A percentile compares a stretch with the other conserved stretches of the same genome.
These are phyloP conservation scores for Deroplatys truncata DNA, from an alignment of 2,888 invertebrate genomes.

Conservation along the genomic window DNA sequence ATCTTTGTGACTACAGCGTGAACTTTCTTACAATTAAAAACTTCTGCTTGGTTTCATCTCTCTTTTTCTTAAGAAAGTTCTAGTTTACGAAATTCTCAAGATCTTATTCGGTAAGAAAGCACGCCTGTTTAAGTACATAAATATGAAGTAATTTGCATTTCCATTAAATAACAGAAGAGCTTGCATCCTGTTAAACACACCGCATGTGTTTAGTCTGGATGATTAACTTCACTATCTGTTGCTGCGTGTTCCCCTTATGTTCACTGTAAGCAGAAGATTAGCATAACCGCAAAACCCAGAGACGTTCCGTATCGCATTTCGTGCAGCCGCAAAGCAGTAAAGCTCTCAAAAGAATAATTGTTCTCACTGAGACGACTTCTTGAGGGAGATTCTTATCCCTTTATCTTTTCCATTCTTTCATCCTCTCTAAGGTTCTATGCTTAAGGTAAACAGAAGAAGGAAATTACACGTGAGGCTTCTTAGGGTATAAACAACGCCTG, in stretches of 20 bases:
- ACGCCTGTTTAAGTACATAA: background rate
- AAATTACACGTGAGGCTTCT: background rate
- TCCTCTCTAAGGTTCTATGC: background rate
- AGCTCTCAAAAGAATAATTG: background rate
- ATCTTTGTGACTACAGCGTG: too few relatives aligned
- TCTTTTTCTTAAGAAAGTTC: too few relatives aligned
- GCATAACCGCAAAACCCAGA: background rate
- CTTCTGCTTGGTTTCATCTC: too few relatives aligned
- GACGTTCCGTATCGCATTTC: background rate
- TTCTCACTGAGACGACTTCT: background rate
- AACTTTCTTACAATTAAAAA: too few relatives aligned
- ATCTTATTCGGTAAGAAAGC: too few relatives aligned
- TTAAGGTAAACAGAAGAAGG: background rate
- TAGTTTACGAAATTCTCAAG: too few relatives aligned
- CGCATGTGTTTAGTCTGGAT: background rate
- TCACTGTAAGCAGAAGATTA: background rate
- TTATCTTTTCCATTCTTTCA: background rate
- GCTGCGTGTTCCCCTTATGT: background rate
- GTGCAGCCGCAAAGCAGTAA: background rate
- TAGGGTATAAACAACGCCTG: too few relatives aligned
- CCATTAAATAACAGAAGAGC: background rate
- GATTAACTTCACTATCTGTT: background rate
- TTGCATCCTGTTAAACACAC: background rate
- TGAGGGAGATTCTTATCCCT: background rate
- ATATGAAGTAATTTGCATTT: background rate